Percentiles rank a stretch among this genome's conserved stretches.
Conservation (phyloP, 2,113 vertebrate genomes). For the Chloropsis cyanopogon region DNA sequence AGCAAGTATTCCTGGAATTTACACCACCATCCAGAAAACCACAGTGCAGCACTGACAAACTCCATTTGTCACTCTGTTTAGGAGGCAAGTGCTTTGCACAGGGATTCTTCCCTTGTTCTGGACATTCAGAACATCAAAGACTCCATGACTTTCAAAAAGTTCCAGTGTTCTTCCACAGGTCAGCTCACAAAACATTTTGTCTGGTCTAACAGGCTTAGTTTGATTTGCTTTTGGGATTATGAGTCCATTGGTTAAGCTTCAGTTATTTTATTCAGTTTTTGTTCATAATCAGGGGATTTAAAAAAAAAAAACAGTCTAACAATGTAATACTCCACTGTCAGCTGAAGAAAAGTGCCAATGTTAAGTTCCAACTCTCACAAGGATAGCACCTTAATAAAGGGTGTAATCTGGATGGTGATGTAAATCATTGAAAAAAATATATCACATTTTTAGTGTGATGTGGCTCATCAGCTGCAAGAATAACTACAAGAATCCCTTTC, state of each 20-base stretch:
- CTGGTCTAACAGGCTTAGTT: neutral
- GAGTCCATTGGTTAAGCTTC: neutral
- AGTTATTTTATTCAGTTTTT: neutral
- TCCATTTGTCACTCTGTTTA: neutral
- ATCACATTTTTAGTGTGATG: neutral
- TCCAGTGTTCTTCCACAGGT: neutral
- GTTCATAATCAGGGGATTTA: neutral
- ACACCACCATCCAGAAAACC: neutral
- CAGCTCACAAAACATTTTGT: neutral
- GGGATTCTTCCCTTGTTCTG: neutral
- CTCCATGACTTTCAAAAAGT: neutral
- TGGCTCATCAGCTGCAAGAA: neutral
- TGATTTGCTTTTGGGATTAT: neutral
- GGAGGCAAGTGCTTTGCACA: neutral
- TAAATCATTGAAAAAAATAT: neutral
- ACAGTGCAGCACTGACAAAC: neutral
- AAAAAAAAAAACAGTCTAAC: neutral
- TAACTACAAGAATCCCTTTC: neutral
- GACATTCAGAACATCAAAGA: neutral
- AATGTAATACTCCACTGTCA: neutral
- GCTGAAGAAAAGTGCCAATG: neutral
- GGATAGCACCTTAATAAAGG: neutral
- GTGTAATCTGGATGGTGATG: neutral
- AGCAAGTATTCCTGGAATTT: neutral
- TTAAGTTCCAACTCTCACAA: neutral